phyloP scores from a whole-genome alignment of 2,888 invertebrate genomes.

The Chalcis sispes region DNA sequence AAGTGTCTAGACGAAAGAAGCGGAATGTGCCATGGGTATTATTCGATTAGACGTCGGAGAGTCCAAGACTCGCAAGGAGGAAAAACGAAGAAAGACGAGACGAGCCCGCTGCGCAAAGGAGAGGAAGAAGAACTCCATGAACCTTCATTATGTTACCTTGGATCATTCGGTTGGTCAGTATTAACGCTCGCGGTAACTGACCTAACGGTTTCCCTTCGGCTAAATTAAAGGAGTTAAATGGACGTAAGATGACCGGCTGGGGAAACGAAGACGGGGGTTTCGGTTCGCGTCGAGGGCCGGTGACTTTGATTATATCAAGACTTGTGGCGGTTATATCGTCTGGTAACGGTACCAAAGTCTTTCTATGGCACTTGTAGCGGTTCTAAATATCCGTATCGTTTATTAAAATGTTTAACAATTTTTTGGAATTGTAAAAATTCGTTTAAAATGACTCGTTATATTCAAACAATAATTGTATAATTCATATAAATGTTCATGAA shows the following conservation, averaged over 20 bases:
- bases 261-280: neutral
- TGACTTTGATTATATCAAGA: conserved; percentile 67
- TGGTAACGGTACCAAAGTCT: neutral
- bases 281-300: conserved; percentile 38
- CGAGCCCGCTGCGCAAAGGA: conserved; percentile 52
- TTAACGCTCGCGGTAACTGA: conserved; percentile 71
- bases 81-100: conserved; percentile 10
- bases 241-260: conserved; percentile 69
- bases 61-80: too few relatives aligned
- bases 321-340: conserved; percentile 56
- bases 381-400: too few relatives aligned
- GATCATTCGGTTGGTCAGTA: conserved; percentile 67
- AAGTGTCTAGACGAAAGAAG: conserved; percentile 45
- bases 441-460: too few relatives aligned
- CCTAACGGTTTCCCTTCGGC: conserved; percentile 70
- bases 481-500: too few relatives aligned
- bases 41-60: conserved; percentile 72
- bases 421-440: too few relatives aligned
- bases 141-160: conserved; percentile 74
- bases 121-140: conserved; percentile 67
- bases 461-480: too few relatives aligned
- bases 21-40: conserved; percentile 68
- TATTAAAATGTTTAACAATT: too few relatives aligned
- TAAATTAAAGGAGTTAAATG: conserved; percentile 73
- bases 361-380: neutral